Evolutionary conservation across 2,797 vertebrate genomes (phyloP), one percentile per base, ranked within the genome.

Genomic region (Rhodeus uyekii): DNA sequence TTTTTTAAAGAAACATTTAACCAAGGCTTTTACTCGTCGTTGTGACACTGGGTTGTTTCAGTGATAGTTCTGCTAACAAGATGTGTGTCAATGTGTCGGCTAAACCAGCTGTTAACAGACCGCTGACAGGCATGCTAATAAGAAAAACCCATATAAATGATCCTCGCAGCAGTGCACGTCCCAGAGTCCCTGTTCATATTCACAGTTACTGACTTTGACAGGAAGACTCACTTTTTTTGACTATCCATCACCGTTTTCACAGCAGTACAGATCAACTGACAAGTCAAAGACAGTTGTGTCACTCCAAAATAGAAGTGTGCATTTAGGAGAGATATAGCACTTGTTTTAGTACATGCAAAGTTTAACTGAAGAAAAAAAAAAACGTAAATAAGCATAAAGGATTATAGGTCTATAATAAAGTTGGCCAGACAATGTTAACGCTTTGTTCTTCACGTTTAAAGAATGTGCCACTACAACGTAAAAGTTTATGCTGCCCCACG

Each of bases 51-150:
- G 12, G 44, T 34, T 34, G 39, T 80, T 39, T 71, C 27, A 60
- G 32, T 68, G 32, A 75, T 61, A 72, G 19, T 63, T 27, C 36
- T 83, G 55, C 22, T 60, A 76, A 76, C n/a, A 83, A 81, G 65
- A 46, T 39, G 72, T 69, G 83, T 86, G 83, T 48, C 44, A 67
- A 88, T 84, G 87, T 88, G 86, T 80, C 81, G 63, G 76, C 77
- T 78, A 64, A 84, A 90, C 85, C 89, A 91, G 90, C 89, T 91
- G 90, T 83, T 46, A 27, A 64, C 0, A 48, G 83, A 58, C 22
- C 39, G 68, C 71, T 86, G 84, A 78, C n/a, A 89, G 86, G 86
- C 87, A 84, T 61, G 83, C 77, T 87, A 84, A 90, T 91, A 78
- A 88, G 4, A 72, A 84, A 84, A 50, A 76, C 42, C 68, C 61